phyloP scores from a whole-genome alignment of 2,888 invertebrate genomes.

The Parnassius glacialis region DNA sequence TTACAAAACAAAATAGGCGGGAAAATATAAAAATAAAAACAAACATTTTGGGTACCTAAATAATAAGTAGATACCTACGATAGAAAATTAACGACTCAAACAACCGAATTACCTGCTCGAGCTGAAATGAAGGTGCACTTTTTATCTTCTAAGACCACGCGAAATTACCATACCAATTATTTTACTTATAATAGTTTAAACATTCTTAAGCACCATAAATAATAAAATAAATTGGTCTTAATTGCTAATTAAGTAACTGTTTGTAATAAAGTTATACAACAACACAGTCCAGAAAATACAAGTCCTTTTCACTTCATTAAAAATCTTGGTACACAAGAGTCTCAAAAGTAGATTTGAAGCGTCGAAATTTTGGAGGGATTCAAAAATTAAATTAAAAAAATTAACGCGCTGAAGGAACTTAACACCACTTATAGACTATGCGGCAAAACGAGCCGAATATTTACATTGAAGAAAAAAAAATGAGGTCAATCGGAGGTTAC shows the following conservation, averaged over 20 bases:
- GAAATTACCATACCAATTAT: conserved; percentile 34
- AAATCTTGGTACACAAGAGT: conserved; percentile 48
- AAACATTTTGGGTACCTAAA: conserved; percentile 1
- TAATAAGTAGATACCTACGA: neutral
- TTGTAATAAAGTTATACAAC: conserved; percentile 39
- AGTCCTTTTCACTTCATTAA: conserved; percentile 55
- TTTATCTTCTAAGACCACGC: conserved; percentile 36
- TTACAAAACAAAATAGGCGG: neutral
- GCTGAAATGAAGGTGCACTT: conserved; percentile 18
- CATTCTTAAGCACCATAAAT: conserved; percentile 50
- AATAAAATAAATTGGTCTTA: conserved; percentile 45
- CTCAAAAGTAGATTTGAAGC: conserved; percentile 46
- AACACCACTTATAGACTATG: conserved; percentile 79
- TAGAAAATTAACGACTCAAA: neutral
- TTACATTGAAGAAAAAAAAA: conserved; percentile 80
- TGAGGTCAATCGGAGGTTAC: conserved; percentile 80
- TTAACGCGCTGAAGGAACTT: conserved; percentile 71
- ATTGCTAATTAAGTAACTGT: conserved; percentile 45
- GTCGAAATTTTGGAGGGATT: conserved; percentile 53
- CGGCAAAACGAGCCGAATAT: conserved; percentile 78
- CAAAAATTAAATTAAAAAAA: conserved; percentile 39
- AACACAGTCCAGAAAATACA: conserved; percentile 47
- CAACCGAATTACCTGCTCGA: conserved; percentile 19
- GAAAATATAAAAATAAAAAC: neutral
- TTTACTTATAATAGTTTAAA: conserved; percentile 33